Percentiles rank a stretch among this genome's conserved stretches.
phyloP scores from a whole-genome alignment of 2,888 invertebrate genomes.

The Ornithoptera priamus region DNA sequence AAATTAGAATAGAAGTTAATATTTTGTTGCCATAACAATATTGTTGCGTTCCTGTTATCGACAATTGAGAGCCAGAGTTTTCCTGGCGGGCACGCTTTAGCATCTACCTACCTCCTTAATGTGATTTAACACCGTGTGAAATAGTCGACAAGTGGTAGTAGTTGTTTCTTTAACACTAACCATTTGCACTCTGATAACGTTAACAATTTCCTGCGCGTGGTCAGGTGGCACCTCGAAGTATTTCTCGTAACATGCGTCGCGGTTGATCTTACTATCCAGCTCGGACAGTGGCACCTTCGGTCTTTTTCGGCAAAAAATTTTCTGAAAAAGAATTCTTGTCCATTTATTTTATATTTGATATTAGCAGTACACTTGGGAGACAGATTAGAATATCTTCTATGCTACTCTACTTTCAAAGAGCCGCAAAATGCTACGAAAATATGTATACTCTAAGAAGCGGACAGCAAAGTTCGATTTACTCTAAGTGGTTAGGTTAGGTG shows the following conservation, averaged over 20 bases:
- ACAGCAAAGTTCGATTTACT: no score
- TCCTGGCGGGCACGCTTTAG: neutral
- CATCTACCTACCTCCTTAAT: neutral
- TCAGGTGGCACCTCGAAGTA: conserved; percentile 51
- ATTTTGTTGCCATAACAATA: neutral
- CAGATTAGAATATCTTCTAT: no score
- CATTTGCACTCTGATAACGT: neutral
- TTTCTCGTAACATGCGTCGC: conserved; percentile 37
- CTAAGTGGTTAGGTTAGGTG: no score
- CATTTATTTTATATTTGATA: neutral
- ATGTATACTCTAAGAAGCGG: no score
- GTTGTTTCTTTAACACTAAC: neutral
- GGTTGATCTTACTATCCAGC: conserved; percentile 35
- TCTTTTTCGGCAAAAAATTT: conserved; percentile 50
- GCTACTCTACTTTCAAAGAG: no score
- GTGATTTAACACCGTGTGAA: neutral
- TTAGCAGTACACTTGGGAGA: no score
- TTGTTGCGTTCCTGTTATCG: neutral
- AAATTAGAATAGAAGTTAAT: neutral
- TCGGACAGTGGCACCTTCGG: conserved; percentile 39
- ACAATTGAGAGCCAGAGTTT: no score
- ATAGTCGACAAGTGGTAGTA: neutral
- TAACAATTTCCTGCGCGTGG: conserved; percentile 18
- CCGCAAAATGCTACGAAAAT: no score
- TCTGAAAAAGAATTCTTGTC: conserved; percentile 38